Evolutionary conservation across 1,140 invertebrate genomes (phyloP).

Genomic region (Maniola jurtina): DNA sequence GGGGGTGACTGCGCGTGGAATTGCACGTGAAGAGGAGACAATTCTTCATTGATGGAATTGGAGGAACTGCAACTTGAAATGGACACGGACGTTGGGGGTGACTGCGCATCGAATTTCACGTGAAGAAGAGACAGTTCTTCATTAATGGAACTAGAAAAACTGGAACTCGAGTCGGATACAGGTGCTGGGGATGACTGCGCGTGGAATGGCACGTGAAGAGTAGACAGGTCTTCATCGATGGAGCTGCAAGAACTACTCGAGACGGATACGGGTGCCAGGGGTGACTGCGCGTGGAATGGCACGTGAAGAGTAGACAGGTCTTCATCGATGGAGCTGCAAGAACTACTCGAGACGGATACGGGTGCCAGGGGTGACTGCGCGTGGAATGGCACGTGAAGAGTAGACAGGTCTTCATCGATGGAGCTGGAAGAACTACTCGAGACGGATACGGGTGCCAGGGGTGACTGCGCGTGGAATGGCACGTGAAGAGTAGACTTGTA

Average conservation of each 20-base stretch:
- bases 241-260: too few species aligned
- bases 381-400: conserved; percentile 81
- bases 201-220: conserved; percentile 81
- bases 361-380: conserved; percentile 66
- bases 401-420: conserved; percentile 56
- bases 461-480: too few species aligned
- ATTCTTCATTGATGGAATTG: too few species aligned
- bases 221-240: too few species aligned
- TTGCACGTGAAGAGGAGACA: conserved; percentile 81
- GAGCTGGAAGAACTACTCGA: too few species aligned
- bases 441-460: too few species aligned
- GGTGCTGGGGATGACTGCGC: conserved; percentile 66
- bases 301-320: conserved; percentile 78
- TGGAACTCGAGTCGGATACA: conserved; percentile 73
- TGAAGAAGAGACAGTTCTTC: too few species aligned
- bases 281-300: conserved; percentile 79
- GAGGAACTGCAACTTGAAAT: too few species aligned
- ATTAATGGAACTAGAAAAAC: too few species aligned
- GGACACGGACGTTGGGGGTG: conserved; percentile 69
- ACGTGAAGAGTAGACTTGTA: too few species aligned
- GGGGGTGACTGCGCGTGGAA: conserved; percentile 77
- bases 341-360: too few species aligned
- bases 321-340: conserved; percentile 25
- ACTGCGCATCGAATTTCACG: conserved; percentile 80
- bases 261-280: conserved; percentile 68